Conservation (phyloP, 2,888 invertebrate species). For the Thecophora atra region DNA sequence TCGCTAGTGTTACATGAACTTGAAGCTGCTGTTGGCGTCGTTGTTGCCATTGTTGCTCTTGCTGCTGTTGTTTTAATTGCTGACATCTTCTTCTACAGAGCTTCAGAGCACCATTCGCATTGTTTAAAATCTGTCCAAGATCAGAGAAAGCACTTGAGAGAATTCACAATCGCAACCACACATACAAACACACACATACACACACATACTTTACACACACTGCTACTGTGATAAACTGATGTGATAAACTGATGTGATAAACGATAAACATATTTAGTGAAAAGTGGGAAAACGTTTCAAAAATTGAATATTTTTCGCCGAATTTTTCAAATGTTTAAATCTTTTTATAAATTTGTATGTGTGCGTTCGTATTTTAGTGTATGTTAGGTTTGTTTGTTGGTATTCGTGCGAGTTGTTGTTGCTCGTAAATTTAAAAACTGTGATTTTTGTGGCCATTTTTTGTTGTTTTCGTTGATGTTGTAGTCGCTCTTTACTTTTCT, state of each 20-base stretch:
- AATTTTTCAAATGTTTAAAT: constrained; percentile 1
- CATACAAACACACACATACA: constrained; percentile 5
- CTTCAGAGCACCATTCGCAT: background rate
- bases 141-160: constrained; percentile 53
- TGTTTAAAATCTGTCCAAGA: constrained; percentile 18
- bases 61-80: background rate
- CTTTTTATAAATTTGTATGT: background rate
- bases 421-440: constrained; percentile 22
- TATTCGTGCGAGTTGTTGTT: background rate
- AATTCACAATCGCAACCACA: background rate
- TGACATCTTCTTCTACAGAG: background rate
- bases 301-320: constrained; percentile 25
- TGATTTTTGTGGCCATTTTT: constrained; percentile 14
- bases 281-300: too few species aligned
- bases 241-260: too few species aligned
- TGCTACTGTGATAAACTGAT: too few species aligned
- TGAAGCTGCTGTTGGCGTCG: constrained; percentile 43
- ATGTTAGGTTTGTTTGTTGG: background rate
- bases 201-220: background rate
- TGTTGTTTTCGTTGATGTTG: constrained; percentile 23
- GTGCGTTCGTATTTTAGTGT: background rate
- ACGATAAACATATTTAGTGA: too few species aligned
- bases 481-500: background rate
- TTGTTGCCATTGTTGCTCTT: background rate
- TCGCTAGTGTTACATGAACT: constrained; percentile 61